These are phyloP conservation scores for Clupea harengus DNA, from an alignment of 2,113 vertebrate species.

Conservation along the genomic window DNA sequence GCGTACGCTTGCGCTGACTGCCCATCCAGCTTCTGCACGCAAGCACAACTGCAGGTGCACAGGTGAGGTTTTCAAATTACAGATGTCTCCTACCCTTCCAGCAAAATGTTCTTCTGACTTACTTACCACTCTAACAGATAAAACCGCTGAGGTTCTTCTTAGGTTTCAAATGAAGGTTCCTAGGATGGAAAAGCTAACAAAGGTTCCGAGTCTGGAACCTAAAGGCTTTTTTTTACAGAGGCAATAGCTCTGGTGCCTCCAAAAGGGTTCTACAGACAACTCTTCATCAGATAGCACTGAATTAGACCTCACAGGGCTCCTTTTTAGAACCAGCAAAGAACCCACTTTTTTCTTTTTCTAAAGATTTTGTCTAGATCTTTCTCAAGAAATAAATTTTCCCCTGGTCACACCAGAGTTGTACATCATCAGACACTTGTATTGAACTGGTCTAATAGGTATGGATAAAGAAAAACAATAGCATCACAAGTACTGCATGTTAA, in stretches of 20 bases:
- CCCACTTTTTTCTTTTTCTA: background rate
- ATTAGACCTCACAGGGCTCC: background rate
- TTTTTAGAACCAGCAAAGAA: background rate
- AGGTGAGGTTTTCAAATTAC: conserved; percentile 24
- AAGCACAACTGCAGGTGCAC: conserved; percentile 63
- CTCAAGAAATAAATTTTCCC: background rate
- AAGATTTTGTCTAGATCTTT: background rate
- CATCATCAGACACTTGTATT: background rate
- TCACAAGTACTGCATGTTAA: background rate
- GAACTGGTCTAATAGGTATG: background rate
- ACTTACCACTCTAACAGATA: no score
- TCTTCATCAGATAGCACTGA: background rate
- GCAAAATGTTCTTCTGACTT: no score
- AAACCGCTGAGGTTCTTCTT: no score
- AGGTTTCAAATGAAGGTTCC: background rate
- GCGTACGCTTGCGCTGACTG: conserved; percentile 59
- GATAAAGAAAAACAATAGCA: background rate
- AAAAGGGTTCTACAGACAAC: no score
- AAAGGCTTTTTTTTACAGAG: background rate
- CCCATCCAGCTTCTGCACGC: conserved; percentile 60
- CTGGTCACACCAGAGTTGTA: background rate
- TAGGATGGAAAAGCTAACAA: background rate
- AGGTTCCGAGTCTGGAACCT: background rate
- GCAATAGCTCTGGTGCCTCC: no score
- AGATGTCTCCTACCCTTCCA: no score